Evolutionary conservation across 2,888 invertebrate genomes (phyloP).

Genomic region (Hirtodrosophila alboralis): DNA sequence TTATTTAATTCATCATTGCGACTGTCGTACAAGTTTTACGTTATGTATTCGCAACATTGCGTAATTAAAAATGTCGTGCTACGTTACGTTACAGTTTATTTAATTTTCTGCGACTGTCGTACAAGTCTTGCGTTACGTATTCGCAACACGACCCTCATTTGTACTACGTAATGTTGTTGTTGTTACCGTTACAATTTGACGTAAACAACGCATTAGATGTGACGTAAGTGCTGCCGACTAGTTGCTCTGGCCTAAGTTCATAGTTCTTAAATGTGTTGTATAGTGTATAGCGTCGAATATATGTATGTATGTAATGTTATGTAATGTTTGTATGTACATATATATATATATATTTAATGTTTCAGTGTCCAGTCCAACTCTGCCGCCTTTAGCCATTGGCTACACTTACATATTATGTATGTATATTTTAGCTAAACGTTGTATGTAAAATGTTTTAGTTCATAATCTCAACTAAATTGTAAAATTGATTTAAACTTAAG

Average conservation of each 20-base stretch:
- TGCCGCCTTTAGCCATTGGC: constrained; percentile 47
- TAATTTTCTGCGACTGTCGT: neutral
- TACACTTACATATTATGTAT: constrained; percentile 50
- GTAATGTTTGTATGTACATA: neutral
- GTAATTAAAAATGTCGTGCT: too few species aligned
- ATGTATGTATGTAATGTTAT: neutral
- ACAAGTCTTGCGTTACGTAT: constrained; percentile 7
- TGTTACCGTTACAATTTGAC: constrained; percentile 7
- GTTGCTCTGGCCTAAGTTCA: constrained; percentile 29
- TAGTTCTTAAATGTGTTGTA: too few species aligned
- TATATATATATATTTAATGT: constrained; percentile 1
- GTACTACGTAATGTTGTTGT: constrained; percentile 1
- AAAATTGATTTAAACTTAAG: constrained; percentile 79
- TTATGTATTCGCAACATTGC: neutral
- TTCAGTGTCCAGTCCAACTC: constrained; percentile 25
- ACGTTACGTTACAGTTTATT: constrained; percentile 1
- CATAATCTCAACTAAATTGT: constrained; percentile 78
- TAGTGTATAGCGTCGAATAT: neutral
- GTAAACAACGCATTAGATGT: constrained; percentile 3
- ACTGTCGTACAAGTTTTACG: constrained; percentile 6
- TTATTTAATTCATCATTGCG: neutral
- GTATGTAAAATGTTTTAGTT: constrained; percentile 57
- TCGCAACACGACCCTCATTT: neutral
- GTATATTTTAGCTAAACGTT: constrained; percentile 48
- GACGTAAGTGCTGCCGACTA: constrained; percentile 39